Evolutionary conservation across 2,888 invertebrate genomes (phyloP).

Genomic region (Cremastobaeus sp.): DNA sequence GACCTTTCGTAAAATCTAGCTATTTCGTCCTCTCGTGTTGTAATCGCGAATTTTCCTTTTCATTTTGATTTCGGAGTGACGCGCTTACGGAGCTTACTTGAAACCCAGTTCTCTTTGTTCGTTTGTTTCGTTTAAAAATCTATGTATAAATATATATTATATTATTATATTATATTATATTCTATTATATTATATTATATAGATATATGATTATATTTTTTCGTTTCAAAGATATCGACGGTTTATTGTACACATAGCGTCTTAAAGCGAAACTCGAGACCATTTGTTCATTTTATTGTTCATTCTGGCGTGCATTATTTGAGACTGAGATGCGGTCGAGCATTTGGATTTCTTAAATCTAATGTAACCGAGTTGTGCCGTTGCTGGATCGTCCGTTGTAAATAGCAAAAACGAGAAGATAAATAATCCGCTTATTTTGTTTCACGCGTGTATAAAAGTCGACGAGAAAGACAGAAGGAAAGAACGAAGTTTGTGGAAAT

Average conservation of each 20-base stretch:
- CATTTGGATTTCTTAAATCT: slow-evolving; percentile 18
- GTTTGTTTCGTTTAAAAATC: slow-evolving; percentile 33
- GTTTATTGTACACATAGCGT: slow-evolving; percentile 12
- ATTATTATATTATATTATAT: too few relatives aligned
- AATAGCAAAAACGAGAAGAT: slow-evolving; percentile 65
- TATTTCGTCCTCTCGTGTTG: slow-evolving; percentile 2
- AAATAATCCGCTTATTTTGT: slow-evolving; percentile 42
- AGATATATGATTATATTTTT: slow-evolving; percentile 14
- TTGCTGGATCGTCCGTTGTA: slow-evolving; percentile 69
- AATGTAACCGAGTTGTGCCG: slow-evolving; percentile 15
- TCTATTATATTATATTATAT: neutral
- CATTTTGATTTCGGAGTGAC: slow-evolving; percentile 34
- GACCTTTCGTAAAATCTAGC: slow-evolving; percentile 6
- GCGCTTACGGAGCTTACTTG: slow-evolving; percentile 19
- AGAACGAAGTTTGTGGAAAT: neutral
- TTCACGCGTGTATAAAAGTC: slow-evolving; percentile 4
- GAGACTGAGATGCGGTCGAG: slow-evolving; percentile 52
- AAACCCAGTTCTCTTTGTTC: slow-evolving; percentile 15
- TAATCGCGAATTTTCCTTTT: neutral
- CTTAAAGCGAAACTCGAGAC: slow-evolving; percentile 22
- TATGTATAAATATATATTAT: slow-evolving; percentile 11
- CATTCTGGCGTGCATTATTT: slow-evolving; percentile 39
- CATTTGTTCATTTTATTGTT: slow-evolving; percentile 15
- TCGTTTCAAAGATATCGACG: slow-evolving; percentile 9
- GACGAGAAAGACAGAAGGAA: slow-evolving; percentile 31